Evolutionary conservation across 37 sponge, comb jelly and placozoan species (phyloP), one percentile per base, ranked within the genome.

Genomic region (Haliclona indistincta): DNA sequence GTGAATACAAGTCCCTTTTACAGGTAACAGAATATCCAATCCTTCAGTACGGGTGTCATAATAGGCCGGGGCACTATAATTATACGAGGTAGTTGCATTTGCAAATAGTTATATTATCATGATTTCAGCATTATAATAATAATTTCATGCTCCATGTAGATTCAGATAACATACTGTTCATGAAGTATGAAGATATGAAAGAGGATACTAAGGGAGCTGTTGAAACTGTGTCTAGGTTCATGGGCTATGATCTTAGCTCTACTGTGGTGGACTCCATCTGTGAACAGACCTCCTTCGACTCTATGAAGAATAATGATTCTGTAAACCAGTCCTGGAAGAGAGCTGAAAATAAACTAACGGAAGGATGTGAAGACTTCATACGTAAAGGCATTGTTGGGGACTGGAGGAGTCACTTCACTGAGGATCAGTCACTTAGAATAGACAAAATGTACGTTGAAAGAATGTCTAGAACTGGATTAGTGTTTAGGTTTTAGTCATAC

Each of bases 151-250:
- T n/a, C n/a, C 74, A 78, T 67, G 45, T 38, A 65, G 65, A 84
- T 33, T 41, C 53, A 5, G 37, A 60, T 28, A 84, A 84, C 38
- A 76, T 84, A 17, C 84, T 84, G 15, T 76, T 84, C 39, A 28
- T 84, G n/a, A 85, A 72, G 79, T 85, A 72, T 32, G 86, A 85
- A 66, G 86, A 85, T 49, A 77, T 85, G 86, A 71, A 76, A 55
- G 47, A 62, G 28, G 84, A 84, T 68, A 70, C 36, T 15, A 58
- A 0, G 20, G 0, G 41, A 25, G 62, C 64, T 36, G 52, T 84
- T 1, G 19, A 36, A 10, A 11, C 20, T 29, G 63, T 84, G 13
- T 70, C 77, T 22, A 17, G 26, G 20, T 84, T 84, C 65, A 76
- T 75, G 20, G 77, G 77, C 32, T 54, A 54, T 20, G 1, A 40